Evolutionary conservation across 2,797 vertebrate genomes (phyloP).

Genomic region (Hirundo rustica): DNA sequence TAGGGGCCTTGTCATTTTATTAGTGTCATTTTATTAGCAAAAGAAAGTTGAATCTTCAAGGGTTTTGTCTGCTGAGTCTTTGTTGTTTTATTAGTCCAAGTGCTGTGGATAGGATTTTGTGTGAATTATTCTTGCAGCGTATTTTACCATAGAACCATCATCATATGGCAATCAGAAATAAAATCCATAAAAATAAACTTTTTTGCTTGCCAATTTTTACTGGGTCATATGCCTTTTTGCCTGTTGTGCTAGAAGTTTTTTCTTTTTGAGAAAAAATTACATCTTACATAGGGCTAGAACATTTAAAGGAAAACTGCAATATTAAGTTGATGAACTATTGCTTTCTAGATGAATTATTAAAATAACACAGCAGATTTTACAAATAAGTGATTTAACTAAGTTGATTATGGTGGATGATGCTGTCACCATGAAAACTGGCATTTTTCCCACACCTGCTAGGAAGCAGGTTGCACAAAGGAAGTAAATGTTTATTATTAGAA

Average conservation of each 20-base stretch:
- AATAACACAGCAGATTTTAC: not conserved
- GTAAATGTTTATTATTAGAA: conserved; percentile 29
- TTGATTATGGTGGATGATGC: not conserved
- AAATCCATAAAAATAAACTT: conserved; percentile 48
- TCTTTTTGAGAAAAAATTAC: not conserved
- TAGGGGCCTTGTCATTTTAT: not conserved
- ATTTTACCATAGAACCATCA: conserved; percentile 42
- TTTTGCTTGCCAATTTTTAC: conserved; percentile 70
- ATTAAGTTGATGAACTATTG: not conserved
- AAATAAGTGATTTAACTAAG: conserved; percentile 8
- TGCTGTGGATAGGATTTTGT: conserved; percentile 34
- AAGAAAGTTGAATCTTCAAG: conserved; percentile 18
- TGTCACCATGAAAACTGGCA: conserved; percentile 1
- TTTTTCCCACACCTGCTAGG: conserved; percentile 5
- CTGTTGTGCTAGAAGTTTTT: not conserved
- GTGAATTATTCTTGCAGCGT: conserved; percentile 12
- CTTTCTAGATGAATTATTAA: not conserved
- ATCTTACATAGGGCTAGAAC: conserved; percentile 14
- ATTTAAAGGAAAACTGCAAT: conserved; percentile 62
- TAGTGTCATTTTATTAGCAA: not conserved
- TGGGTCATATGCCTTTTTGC: conserved; percentile 45
- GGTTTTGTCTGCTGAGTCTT: conserved; percentile 29
- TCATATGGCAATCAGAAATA: conserved; percentile 45
- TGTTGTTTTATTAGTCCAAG: conserved; percentile 33
- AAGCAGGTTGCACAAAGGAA: conserved; percentile 34